Conservation (phyloP, 2,888 invertebrate genomes). For the Tryphoninae sp. region DNA sequence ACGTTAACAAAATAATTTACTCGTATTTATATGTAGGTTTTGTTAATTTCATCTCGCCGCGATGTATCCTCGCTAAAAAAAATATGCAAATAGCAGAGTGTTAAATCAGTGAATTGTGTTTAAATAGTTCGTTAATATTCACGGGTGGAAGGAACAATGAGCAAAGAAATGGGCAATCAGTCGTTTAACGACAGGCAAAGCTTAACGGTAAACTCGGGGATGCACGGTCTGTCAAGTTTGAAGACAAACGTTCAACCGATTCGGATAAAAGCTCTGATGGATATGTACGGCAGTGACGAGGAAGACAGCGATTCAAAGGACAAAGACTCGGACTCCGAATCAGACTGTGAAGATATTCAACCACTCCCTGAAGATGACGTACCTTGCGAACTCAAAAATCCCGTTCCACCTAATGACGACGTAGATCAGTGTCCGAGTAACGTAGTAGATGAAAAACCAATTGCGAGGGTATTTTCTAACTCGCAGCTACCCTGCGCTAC, state of each 20-base stretch:
- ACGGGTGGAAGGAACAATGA: slow-evolving; percentile 18
- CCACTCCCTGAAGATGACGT: slow-evolving; percentile 39
- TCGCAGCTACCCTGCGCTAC: slow-evolving; percentile 34
- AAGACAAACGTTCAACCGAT: slow-evolving; percentile 70
- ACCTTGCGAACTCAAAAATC: not conserved
- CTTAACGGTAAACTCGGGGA: slow-evolving; percentile 57
- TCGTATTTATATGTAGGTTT: not conserved
- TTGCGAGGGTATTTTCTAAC: slow-evolving; percentile 1
- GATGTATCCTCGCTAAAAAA: not conserved
- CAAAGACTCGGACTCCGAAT: slow-evolving; percentile 61
- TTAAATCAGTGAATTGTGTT: not conserved
- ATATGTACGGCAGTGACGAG: slow-evolving; percentile 72
- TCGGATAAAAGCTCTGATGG: slow-evolving; percentile 72
- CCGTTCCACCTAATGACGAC: not conserved
- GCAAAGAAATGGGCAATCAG: slow-evolving; percentile 63
- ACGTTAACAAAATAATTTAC: not conserved
- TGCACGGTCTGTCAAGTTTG: slow-evolving; percentile 28
- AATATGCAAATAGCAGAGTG: not conserved
- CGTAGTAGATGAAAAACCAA: not conserved
- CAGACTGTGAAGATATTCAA: slow-evolving; percentile 67
- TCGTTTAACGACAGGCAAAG: slow-evolving; percentile 63
- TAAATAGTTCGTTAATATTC: not conserved
- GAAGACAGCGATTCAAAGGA: slow-evolving; percentile 72
- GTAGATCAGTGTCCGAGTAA: too few relatives aligned
- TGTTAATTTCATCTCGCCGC: not conserved